phyloP scores from a whole-genome alignment of 1,140 invertebrate species.

The Drosophila lowei region DNA sequence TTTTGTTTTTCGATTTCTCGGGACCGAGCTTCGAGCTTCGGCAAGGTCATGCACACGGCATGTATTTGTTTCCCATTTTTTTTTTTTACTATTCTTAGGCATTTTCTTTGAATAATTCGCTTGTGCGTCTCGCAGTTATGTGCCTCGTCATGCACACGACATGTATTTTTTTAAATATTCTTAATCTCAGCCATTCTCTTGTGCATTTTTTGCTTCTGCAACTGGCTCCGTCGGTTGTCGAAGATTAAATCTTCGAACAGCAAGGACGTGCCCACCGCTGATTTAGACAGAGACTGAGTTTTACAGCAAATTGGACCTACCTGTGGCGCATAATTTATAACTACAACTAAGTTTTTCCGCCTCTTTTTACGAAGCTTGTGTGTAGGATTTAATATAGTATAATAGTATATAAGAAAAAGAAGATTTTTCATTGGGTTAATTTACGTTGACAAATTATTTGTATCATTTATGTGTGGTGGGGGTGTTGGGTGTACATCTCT shows the following conservation, averaged over 20 bases:
- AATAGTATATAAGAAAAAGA: slow-evolving; percentile 70
- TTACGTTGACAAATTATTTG: slow-evolving; percentile 45
- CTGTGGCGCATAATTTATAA: slow-evolving; percentile 83
- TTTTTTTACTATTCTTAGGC: too few relatives aligned
- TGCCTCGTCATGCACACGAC: too few relatives aligned
- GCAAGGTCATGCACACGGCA: too few relatives aligned
- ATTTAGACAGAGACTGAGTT: slow-evolving; percentile 3
- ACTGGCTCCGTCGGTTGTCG: too few relatives aligned
- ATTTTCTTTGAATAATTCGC: too few relatives aligned
- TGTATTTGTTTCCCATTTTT: too few relatives aligned
- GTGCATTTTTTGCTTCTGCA: too few relatives aligned
- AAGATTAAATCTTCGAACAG: too few relatives aligned
- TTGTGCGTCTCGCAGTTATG: too few relatives aligned
- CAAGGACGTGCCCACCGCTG: background rate
- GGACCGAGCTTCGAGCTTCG: too few relatives aligned
- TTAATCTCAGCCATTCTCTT: too few relatives aligned
- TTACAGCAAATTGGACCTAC: slow-evolving; percentile 62
- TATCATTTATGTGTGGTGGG: slow-evolving; percentile 2
- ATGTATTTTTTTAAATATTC: background rate
- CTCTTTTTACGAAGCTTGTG: slow-evolving; percentile 83
- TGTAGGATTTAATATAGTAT: slow-evolving; percentile 52
- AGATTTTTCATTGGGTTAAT: slow-evolving; percentile 67
- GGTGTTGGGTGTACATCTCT: slow-evolving; percentile 49
- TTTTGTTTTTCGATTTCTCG: too few relatives aligned
- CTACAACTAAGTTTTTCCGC: slow-evolving; percentile 83